Conservation (phyloP, 2,888 invertebrate species). For the Epinotia bilunana region DNA sequence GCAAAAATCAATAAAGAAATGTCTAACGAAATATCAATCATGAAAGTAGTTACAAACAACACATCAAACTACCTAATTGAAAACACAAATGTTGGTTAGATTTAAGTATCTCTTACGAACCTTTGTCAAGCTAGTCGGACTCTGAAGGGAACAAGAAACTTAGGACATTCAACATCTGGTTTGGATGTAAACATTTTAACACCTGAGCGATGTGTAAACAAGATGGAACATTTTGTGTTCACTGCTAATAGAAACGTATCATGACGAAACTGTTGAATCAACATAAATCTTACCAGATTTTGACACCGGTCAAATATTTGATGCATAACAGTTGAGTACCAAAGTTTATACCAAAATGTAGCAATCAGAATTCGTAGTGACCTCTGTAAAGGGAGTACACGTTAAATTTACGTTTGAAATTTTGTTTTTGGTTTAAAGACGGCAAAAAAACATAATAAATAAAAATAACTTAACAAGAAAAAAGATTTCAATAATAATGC, state of each 20-base stretch:
- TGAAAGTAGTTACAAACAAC: too few species aligned
- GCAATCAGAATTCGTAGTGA: neutral
- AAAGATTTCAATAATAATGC: too few species aligned
- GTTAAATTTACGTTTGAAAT: neutral
- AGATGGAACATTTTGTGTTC: neutral
- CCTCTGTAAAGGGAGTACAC: neutral
- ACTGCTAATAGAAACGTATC: neutral
- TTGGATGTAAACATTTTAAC: slow-evolving; percentile 20
- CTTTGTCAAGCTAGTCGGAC: neutral
- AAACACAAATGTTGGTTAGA: too few species aligned
- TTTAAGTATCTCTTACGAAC: neutral
- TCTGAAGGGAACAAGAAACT: slow-evolving; percentile 2
- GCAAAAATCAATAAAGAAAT: too few species aligned
- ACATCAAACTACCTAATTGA: too few species aligned
- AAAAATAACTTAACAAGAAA: too few species aligned
- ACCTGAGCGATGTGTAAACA: slow-evolving; percentile 16
- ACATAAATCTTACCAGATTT: neutral
- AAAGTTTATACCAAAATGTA: neutral
- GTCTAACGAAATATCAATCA: too few species aligned
- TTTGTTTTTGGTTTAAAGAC: too few species aligned
- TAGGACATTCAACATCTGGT: slow-evolving; percentile 13
- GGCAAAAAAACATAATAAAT: too few species aligned
- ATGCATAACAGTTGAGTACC: neutral
- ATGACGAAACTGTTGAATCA: neutral
- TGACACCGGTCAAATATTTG: neutral